Base-by-base conservation (phyloP, 2,113 vertebrate species). In the Sprattus sprattus region DNA sequence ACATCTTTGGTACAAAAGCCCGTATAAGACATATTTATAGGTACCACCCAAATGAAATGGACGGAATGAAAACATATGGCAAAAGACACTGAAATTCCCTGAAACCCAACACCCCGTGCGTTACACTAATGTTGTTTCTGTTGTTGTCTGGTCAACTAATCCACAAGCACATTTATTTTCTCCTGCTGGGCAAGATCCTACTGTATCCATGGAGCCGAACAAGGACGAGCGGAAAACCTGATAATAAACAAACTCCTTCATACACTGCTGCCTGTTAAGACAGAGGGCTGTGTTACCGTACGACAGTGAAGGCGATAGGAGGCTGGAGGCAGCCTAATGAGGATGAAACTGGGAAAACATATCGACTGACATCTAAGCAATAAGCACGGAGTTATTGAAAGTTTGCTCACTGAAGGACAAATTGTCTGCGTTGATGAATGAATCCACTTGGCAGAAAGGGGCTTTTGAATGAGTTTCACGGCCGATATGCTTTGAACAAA, bases 281-380 rank as follows among this genome's bases (percentile, higher is more conserved):
- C 9, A 13, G 16, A 13, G 52, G 13, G 6, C 47, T 6, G 47
- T 11, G 6, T 49, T 49, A 49, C 6, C 47, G 47, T 49, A 8
- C 47, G 0, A 11, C 10, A 11, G 47, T 1, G 10, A 49, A 39
- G 39, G 2, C 1, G 39, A 39, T 39, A n/a, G 22, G 22, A 64
- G 57, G 1, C n/a, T 71, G 8, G 22, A 32, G 25, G 7, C 25
- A 13, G 25, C 22, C 64, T 71, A 32, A 28, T 71, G n/a, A 28
- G n/a, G 4, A 67, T 84, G 22, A 32, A 84, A 49, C 57, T 87
- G 28, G 39, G 71, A 22, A 39, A 81, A 81, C 50, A 25, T 16
- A 64, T 84, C 44, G 18, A n/a, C 18, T 45, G 67, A 20, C 60
- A 39, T 20, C 22, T 60, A 45, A 64, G 81, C 45, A 71, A 75